Base-by-base conservation (phyloP, 2,797 vertebrate species). In the Chelon auratus region DNA sequence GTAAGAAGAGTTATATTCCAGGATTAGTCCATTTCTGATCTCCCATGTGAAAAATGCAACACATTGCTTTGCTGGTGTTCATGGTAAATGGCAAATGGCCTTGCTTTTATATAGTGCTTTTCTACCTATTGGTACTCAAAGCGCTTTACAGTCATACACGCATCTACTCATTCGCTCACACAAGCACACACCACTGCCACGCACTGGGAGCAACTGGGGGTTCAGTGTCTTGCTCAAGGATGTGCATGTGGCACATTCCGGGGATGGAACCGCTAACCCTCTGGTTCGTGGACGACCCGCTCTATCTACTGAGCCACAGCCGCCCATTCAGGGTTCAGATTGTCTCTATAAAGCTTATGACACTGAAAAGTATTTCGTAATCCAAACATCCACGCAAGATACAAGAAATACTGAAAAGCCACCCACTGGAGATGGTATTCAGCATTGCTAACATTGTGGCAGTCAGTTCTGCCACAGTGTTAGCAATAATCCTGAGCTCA, bases 11-110 rank as follows among this genome's bases (percentile, higher is more conserved):
- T 67, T 36, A 57, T 71, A 66, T 36, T 43, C 22, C 51, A n/a
- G 51, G 63, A 62, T 63, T 65, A 81, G 83, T 60, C 59, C n/a
- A 55, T 86, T 87, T 77, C 54, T 17, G 70, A 76, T 84, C 66
- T 60, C 39, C 66, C 65, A 70, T 75, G 75, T 74, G 72, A 74
- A 80, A 87, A 83, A 74, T 54, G 68, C 37, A 80, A 36, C 36
- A 18, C 36, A 71, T 65, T 18, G 22, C 54, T 53, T 18, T 30
- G 42, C 24, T 75, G 69, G 20, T 80, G 60, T 80, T 39, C 3
- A 13, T 42, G 42, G 50, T 79, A 22, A 22, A 22, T 22, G 22
- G 22, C 2, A 22, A 22, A 22, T 22, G 22, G 22, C 22, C 22
- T 22, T 22, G 22, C 22, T 2, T 1, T 22, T 22, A 2, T n/a